Conservation (phyloP, 2,888 invertebrate species). For the Drosophila subquinaria region DNA sequence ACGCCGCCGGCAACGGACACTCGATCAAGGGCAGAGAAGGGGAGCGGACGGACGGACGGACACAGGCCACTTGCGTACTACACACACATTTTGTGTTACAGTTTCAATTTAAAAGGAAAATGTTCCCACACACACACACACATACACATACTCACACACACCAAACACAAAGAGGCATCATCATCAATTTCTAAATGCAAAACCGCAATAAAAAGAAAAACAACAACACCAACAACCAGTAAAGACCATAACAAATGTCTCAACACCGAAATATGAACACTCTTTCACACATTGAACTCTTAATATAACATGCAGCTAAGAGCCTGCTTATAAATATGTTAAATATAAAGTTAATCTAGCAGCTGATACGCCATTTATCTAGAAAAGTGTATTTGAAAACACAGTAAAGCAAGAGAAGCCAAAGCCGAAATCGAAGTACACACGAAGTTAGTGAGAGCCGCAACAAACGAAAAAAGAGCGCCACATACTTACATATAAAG, state of each 20-base stretch:
- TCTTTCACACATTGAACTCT: conserved; percentile 14
- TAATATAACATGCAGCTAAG: background rate
- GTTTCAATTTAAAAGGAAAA: conserved; percentile 75
- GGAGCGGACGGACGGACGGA: background rate
- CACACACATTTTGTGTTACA: conserved; percentile 62
- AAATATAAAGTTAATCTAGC: conserved; percentile 2
- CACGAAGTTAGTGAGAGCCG: conserved; percentile 45
- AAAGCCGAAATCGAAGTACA: conserved; percentile 57
- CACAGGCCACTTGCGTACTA: conserved; percentile 36
- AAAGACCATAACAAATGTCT: conserved; percentile 14
- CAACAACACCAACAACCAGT: conserved; percentile 28
- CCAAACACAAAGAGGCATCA: conserved; percentile 61
- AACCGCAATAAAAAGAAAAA: conserved; percentile 71
- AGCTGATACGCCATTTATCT: conserved; percentile 15
- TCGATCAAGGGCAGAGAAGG: background rate
- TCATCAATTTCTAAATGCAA: conserved; percentile 80
- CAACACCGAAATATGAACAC: conserved; percentile 34
- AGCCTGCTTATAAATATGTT: background rate
- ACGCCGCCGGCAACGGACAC: conserved; percentile 45
- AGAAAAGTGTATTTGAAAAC: conserved; percentile 36
- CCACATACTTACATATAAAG: background rate
- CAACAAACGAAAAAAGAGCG: conserved; percentile 15
- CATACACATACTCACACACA: conserved; percentile 39
- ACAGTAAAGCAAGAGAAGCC: conserved; percentile 33
- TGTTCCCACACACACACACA: conserved; percentile 61